Conservation (phyloP, 2,113 vertebrate species). For the Scatophagus argus region DNA sequence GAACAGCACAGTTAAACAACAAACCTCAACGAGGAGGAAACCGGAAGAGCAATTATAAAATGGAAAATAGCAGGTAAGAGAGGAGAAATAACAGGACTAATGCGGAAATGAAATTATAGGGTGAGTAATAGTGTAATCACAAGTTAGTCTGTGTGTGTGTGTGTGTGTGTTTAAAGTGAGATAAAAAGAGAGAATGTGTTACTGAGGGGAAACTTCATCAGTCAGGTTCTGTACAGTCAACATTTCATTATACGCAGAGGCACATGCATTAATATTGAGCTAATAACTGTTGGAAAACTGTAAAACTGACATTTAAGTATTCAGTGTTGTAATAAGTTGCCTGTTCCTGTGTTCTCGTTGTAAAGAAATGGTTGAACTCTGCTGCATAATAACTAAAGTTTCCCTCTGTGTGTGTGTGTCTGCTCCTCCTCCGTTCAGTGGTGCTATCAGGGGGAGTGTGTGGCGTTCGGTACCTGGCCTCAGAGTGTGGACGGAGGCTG, state of each 20-base stretch:
- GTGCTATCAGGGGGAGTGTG: conserved; percentile 98
- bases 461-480: conserved; percentile 95
- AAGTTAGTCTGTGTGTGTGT: conserved; percentile 14
- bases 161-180: conserved; percentile 12
- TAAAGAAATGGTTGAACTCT: neutral
- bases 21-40: neutral
- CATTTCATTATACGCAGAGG: conserved; percentile 23
- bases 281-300: conserved; percentile 16
- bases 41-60: neutral
- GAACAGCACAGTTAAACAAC: neutral
- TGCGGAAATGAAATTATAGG: conserved; percentile 45
- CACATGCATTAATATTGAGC: conserved; percentile 11
- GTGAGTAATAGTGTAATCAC: conserved; percentile 41
- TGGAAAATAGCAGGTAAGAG: conserved; percentile 23
- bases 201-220: conserved; percentile 23
- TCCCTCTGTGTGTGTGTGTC: conserved; percentile 71
- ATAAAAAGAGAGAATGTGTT: conserved; percentile 3
- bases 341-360: conserved; percentile 5
- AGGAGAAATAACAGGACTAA: conserved; percentile 38
- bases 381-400: conserved; percentile 29
- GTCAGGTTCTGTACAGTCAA: conserved; percentile 49
- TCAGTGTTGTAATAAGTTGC: neutral
- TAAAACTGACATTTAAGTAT: conserved; percentile 20
- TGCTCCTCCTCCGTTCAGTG: conserved; percentile 86
- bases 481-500: conserved; percentile 94